Base-by-base conservation (phyloP, 2,888 invertebrate genomes). In the Aleiodes leptofemur region DNA sequence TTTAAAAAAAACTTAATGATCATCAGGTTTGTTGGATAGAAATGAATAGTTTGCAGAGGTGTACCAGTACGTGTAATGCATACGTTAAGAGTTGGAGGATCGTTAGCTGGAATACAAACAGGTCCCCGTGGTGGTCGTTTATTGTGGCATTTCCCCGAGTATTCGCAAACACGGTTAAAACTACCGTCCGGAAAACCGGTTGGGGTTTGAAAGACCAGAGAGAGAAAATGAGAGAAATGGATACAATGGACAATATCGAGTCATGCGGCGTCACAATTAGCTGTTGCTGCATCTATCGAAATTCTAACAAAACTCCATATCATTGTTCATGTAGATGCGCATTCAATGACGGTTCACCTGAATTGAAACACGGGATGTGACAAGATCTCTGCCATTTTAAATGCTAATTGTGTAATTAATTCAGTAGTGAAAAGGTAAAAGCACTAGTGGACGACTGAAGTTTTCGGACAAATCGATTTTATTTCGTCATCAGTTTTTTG, bases 81-180 rank as follows among this genome's bases (percentile, higher is more conserved):
- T 72, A 76, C 57, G 66, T 66, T 56, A 73, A 56, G 61, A 72
- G 69, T 76, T 68, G 23, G 69, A 69, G 53, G 57, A 76, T 76
- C 59, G 59, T 76, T 76, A 76, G 72, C 43, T 57, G n/a, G 59
- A 76, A 72, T 68, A 72, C 75, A 75, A 76, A 76, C 69, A 68
- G 56, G 72, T 68, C 59, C 29, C 51, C 53, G 72, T 72, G 68
- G 72, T 68, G 71, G 59, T 68, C 68, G 68, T 76, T 76, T 76
- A 76, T 76, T 68, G 75, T 72, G 68, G 57, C 69, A 72, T 76
- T 76, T 68, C 53, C 57, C 68, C 68, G 68, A 14, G 68, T 61
- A 53, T 50, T 57, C 50, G 71, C 66, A 75, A 75, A 75, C 72
- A 75, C 34, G 50, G 68, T 68, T 75, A 43, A 71, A 75, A 75